Evolutionary conservation across 2,797 vertebrate species (phyloP).

Genomic region (Hemitrygon akajei): DNA sequence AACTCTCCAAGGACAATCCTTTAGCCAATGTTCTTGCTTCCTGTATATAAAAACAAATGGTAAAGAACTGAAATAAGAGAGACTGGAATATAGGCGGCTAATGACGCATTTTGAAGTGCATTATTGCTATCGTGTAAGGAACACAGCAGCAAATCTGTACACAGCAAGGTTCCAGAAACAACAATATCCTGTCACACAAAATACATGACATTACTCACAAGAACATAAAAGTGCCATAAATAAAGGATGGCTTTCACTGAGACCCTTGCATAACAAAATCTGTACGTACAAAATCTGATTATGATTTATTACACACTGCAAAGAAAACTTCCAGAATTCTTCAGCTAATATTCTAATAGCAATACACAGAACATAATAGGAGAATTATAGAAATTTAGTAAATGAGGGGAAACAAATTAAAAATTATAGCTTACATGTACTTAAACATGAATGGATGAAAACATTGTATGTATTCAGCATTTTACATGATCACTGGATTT

Average conservation of each 20-base stretch:
- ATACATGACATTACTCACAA: neutral
- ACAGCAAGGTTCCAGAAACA: too few relatives aligned
- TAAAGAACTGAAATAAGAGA: neutral
- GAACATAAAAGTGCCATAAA: neutral
- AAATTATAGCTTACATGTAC: neutral
- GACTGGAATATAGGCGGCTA: too few relatives aligned
- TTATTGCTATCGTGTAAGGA: too few relatives aligned
- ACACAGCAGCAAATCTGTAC: too few relatives aligned
- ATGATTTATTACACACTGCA: neutral
- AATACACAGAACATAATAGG: neutral
- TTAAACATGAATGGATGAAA: neutral
- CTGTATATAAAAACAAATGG: neutral
- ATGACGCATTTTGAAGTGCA: too few relatives aligned
- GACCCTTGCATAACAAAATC: neutral
- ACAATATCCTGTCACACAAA: neutral
- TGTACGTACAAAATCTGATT: neutral
- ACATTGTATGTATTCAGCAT: neutral
- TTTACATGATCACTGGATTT: neutral
- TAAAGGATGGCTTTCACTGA: neutral
- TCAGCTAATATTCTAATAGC: neutral
- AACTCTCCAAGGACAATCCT: neutral
- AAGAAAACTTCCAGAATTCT: neutral
- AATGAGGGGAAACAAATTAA: neutral
- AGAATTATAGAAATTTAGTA: neutral
- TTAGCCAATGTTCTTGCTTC: neutral